These are phyloP conservation scores for Metaphire vulgaris DNA, from an alignment of 1,140 invertebrate species.

Conservation along the genomic window DNA sequence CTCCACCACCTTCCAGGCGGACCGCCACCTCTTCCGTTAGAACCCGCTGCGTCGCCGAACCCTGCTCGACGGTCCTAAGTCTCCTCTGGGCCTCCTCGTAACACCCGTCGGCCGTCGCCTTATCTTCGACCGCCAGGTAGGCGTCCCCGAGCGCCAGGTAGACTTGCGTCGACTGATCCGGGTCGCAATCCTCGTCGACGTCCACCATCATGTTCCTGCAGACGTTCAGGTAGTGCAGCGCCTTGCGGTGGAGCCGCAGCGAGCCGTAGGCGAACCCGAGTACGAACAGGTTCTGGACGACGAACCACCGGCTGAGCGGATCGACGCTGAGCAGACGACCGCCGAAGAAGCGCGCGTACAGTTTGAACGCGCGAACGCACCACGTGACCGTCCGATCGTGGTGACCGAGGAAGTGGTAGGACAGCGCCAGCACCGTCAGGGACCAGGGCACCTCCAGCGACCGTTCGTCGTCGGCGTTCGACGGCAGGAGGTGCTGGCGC, in stretches of 20 bases:
- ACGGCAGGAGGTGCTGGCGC: neutral
- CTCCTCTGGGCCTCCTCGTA: constrained; percentile 10
- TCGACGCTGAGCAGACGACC: constrained; percentile 13
- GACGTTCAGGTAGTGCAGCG: constrained; percentile 25
- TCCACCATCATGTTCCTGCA: constrained; percentile 10
- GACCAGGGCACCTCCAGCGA: neutral
- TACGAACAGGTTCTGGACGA: constrained; percentile 22
- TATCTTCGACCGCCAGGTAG: constrained; percentile 1
- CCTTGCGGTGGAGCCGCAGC: constrained; percentile 19
- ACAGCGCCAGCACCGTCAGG: constrained; percentile 4
- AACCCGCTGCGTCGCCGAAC: neutral
- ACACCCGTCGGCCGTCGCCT: neutral
- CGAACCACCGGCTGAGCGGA: constrained; percentile 11
- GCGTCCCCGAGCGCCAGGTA: neutral
- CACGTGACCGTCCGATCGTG: neutral
- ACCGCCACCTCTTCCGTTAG: constrained; percentile 26
- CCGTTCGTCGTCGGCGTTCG: neutral
- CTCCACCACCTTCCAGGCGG: constrained; percentile 15
- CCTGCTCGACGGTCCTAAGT: neutral
- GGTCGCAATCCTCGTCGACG: neutral
- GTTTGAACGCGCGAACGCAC: constrained; percentile 3
- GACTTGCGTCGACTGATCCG: constrained; percentile 4
- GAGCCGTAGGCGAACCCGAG: constrained; percentile 25
- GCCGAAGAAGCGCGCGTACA: constrained; percentile 2
- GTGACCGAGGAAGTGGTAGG: neutral